Evolutionary conservation across 1,140 invertebrate species (phyloP).

Genomic region (Drosophila biarmipes): DNA sequence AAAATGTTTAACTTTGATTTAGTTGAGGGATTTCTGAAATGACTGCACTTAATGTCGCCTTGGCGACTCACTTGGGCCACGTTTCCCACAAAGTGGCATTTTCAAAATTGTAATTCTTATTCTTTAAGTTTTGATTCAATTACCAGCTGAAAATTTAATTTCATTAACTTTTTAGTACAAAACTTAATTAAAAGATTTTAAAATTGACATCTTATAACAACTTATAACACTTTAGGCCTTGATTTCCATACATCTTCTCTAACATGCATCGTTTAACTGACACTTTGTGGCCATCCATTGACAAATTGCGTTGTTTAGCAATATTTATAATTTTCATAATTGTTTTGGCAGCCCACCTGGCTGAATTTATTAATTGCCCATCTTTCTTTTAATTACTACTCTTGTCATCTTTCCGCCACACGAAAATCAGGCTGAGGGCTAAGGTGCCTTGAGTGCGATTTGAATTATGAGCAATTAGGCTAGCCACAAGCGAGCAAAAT

Average conservation of each 20-base stretch:
- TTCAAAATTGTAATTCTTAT: neutral
- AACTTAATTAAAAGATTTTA: too few relatives aligned
- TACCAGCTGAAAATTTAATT: too few relatives aligned
- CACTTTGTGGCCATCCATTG: neutral
- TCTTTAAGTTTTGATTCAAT: neutral
- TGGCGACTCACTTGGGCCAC: slow-evolving; percentile 1
- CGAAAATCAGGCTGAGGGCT: neutral
- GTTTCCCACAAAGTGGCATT: neutral
- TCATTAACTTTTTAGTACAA: too few relatives aligned
- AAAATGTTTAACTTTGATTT: slow-evolving; percentile 84
- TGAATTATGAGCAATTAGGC: slow-evolving; percentile 77
- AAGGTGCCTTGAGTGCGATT: slow-evolving; percentile 4
- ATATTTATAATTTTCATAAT: slow-evolving; percentile 12
- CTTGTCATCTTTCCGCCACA: slow-evolving; percentile 5
- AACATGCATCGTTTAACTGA: slow-evolving; percentile 12
- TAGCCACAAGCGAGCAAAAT: slow-evolving; percentile 64
- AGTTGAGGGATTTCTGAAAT: slow-evolving; percentile 73
- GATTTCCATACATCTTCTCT: too few relatives aligned
- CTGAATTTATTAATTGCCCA: slow-evolving; percentile 11
- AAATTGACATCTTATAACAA: too few relatives aligned
- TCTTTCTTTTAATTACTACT: slow-evolving; percentile 30
- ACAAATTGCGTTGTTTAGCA: neutral
- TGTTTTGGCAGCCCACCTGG: neutral
- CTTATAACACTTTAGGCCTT: too few relatives aligned
- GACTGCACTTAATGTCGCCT: slow-evolving; percentile 59